Conservation (phyloP, 2,888 invertebrate genomes). For the Poecilus cupreus region DNA sequence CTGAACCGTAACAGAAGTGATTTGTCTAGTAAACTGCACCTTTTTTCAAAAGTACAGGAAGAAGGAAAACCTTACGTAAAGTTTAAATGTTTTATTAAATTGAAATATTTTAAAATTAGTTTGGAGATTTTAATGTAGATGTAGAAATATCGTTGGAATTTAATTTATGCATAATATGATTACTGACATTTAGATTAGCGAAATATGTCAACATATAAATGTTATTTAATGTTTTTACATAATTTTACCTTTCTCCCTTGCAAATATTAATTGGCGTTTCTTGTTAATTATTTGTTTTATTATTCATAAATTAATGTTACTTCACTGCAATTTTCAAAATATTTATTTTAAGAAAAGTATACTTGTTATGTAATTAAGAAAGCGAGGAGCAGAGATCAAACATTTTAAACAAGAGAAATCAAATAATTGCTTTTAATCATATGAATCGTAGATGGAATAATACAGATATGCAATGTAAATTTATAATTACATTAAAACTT, state of each 20-base stretch:
- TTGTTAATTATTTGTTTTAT: too few relatives aligned
- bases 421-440: slow-evolving; percentile 18
- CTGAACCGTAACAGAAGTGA: not conserved
- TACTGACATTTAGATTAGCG: slow-evolving; percentile 5
- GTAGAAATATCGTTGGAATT: not conserved
- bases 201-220: slow-evolving; percentile 8
- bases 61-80: slow-evolving; percentile 24
- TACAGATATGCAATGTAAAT: slow-evolving; percentile 26
- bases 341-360: not conserved
- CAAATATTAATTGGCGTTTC: not conserved
- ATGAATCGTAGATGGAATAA: slow-evolving; percentile 7
- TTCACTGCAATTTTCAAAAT: not conserved
- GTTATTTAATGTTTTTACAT: slow-evolving; percentile 17
- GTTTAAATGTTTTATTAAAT: not conserved
- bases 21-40: not conserved
- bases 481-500: slow-evolving; percentile 37
- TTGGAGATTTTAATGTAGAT: not conserved
- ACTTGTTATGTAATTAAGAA: not conserved
- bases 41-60: not conserved
- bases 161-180: slow-evolving; percentile 4
- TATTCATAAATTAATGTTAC: too few relatives aligned
- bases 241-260: not conserved
- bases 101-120: not conserved
- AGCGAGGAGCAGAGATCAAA: not conserved
- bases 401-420: slow-evolving; percentile 10